Conservation (phyloP, 2,888 invertebrate genomes). For the Lordiphosa fenestrarum region DNA sequence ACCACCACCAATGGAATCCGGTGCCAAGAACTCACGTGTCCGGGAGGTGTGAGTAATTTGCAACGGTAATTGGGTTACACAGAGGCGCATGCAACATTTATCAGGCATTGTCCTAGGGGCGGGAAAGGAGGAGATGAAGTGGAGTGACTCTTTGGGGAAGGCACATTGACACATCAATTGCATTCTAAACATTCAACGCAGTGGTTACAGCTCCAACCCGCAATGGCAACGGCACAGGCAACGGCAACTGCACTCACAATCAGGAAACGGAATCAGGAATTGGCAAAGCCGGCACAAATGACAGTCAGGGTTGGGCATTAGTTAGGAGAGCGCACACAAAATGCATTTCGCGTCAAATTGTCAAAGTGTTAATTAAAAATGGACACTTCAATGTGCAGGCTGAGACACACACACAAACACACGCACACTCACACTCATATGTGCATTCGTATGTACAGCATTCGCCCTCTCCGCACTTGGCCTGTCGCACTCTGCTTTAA, state of each 20-base stretch:
- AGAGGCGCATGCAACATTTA: constrained; percentile 68
- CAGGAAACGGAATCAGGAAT: constrained; percentile 27
- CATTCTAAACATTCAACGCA: constrained; percentile 70
- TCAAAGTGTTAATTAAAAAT: constrained; percentile 77
- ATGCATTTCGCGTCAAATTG: constrained; percentile 71
- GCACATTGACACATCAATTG: constrained; percentile 56
- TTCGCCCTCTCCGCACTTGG: not conserved
- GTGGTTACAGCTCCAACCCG: constrained; percentile 37
- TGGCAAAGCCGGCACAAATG: constrained; percentile 10
- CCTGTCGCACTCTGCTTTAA: constrained; percentile 14
- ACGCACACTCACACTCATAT: not conserved
- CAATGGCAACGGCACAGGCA: constrained; percentile 16
- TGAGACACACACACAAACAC: constrained; percentile 15
- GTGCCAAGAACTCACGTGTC: constrained; percentile 12
- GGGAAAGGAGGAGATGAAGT: not conserved
- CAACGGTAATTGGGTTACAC: constrained; percentile 73
- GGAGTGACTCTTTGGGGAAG: constrained; percentile 7
- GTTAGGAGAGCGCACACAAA: constrained; percentile 39
- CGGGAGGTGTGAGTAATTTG: constrained; percentile 64
- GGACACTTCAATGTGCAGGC: constrained; percentile 61
- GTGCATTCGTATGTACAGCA: not conserved
- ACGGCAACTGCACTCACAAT: constrained; percentile 20
- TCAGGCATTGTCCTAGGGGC: constrained; percentile 30
- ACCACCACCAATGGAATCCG: not conserved
- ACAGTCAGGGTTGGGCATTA: constrained; percentile 6